phyloP scores from a whole-genome alignment of 2,113 vertebrate genomes.

The Colossoma macropomum region DNA sequence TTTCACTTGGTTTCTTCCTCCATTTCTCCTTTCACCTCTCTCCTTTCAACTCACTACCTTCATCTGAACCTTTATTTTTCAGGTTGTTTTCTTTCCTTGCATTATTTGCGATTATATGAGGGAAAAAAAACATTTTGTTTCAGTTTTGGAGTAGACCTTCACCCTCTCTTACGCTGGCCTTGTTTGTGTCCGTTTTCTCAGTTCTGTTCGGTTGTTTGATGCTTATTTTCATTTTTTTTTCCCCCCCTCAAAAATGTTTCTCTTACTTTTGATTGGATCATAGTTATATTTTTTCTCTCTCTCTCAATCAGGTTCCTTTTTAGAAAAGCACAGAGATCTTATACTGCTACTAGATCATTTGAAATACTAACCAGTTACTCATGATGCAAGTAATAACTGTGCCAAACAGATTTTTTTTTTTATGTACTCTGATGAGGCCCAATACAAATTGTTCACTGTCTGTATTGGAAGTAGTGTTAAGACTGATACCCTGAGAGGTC shows the following conservation, averaged over 20 bases:
- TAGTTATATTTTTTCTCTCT: conserved; percentile 55
- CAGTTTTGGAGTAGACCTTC: conserved; percentile 67
- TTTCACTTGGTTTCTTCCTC: conserved; percentile 37
- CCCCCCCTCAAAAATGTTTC: conserved; percentile 5
- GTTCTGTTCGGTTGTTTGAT: conserved; percentile 71
- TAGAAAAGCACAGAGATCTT: conserved; percentile 69
- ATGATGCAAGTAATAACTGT: conserved; percentile 63
- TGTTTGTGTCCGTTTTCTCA: conserved; percentile 73
- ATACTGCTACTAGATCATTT: conserved; percentile 65
- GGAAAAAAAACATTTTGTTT: conserved; percentile 41
- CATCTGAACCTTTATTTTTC: conserved; percentile 21
- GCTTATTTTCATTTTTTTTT: conserved; percentile 49
- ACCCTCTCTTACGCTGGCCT: conserved; percentile 77
- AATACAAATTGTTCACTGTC: conserved; percentile 12
- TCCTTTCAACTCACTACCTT: conserved; percentile 25
- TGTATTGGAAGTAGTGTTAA: conserved; percentile 37
- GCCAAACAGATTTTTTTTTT: conserved; percentile 64
- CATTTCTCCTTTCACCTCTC: conserved; percentile 45
- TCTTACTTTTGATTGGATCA: conserved; percentile 55
- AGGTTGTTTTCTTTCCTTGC: conserved; percentile 6
- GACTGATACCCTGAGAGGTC: background rate
- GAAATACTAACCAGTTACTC: conserved; percentile 67
- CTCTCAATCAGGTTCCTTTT: conserved; percentile 56
- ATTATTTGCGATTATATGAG: conserved; percentile 18
- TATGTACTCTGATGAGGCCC: conserved; percentile 26